phyloP scores from a whole-genome alignment of 2,113 vertebrate genomes.

The Eclectus roratus region DNA sequence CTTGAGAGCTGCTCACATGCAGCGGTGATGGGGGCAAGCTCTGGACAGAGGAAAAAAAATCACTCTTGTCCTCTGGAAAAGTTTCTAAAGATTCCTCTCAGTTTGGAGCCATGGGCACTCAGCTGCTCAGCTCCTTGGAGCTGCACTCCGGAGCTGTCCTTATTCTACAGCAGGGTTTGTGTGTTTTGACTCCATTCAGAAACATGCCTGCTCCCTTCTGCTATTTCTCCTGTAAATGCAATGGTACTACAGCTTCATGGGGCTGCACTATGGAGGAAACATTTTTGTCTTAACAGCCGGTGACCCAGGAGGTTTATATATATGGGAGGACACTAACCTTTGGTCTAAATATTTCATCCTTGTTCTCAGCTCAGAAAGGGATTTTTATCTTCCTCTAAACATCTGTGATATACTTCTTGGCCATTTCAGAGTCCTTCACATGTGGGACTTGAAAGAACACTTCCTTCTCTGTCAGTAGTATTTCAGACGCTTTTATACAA shows the following conservation, averaged over 20 bases:
- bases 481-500: constrained; percentile 36
- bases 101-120: not conserved
- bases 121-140: not conserved
- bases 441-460: not conserved
- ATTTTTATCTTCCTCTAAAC: constrained; percentile 58
- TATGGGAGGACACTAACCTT: constrained; percentile 64
- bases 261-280: not conserved
- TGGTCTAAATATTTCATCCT: constrained; percentile 58
- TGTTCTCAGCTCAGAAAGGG: constrained; percentile 36
- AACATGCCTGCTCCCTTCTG: not conserved
- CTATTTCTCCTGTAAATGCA: not conserved
- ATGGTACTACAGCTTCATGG: not conserved
- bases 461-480: not conserved
- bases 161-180: not conserved
- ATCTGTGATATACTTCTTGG: constrained; percentile 52
- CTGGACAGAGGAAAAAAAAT: fast-evolving
- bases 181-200: not conserved
- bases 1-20: not conserved
- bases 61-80: not conserved
- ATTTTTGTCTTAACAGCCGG: constrained; percentile 26
- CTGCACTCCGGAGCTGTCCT: fast-evolving
- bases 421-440: constrained; percentile 11
- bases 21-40: not conserved
- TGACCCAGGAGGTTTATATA: constrained; percentile 56
- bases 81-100: not conserved